Base-by-base conservation (phyloP, 1,140 invertebrate genomes). In the Rhagoletis zephyria region DNA sequence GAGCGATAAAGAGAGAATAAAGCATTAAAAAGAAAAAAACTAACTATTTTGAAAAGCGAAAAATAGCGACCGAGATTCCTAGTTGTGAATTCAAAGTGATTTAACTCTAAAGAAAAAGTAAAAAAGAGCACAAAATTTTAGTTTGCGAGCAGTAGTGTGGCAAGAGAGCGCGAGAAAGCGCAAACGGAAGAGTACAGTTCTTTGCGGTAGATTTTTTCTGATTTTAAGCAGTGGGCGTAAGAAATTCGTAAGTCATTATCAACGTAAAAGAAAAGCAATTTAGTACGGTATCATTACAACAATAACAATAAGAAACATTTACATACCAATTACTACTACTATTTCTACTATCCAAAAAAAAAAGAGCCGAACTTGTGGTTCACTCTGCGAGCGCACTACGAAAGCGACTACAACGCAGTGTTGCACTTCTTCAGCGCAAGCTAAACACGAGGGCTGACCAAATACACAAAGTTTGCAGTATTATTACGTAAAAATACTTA, bases 51-150 rank as follows among this genome's bases (percentile, higher is more conserved):
- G 51, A 16, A n/a, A 48, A 16, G 40, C 2, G 45, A 74, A 81
- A 81, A 81, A 81, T 48, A 56, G 48, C 74, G 74, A 81, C 16
- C n/a, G 74, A 30, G 74, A 48, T 81, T 81, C 74, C 74, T 81
- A 81, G 74, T 81, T 81, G 74, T 81, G 74, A 81, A 81, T 81
- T 81, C 74, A 59, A 81, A 81, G 74, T 81, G 74, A 81, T 81
- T 81, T 81, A 81, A 81, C 16, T 81, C 45, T 81, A 19, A 56
- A 81, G 16, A 81, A 81, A 12, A 42, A 67, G 64, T 7, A 60
- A 9, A 19, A 67, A 67, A 6, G 64, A 67, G 4, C 42, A 70
- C 5, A 48, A 74, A n/a, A 3, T 45, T 56, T 81, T 81, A n/a
- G 51, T 56, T 59, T 59, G 4, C 30, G 30, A 30, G 30, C 30